Base-by-base conservation (phyloP, 64 coral and sea anemone species). In the Montipora efflorescens region DNA sequence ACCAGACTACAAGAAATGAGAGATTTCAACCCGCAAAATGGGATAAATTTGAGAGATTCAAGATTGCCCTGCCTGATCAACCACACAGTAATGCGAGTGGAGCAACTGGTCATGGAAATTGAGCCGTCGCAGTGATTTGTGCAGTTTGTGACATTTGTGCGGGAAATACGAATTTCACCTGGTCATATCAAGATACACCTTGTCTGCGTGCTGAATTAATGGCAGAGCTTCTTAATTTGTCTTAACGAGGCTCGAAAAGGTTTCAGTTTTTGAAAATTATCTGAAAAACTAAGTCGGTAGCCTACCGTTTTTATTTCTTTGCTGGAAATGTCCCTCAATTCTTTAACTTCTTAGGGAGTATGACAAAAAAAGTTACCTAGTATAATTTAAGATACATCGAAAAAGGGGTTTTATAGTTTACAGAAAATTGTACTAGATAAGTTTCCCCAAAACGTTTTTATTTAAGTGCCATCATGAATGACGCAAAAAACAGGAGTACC, bases 21-120 rank as follows among this genome's bases (percentile, higher is more conserved):
- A 73, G 22, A 28, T 28, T 23, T 73, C 21, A 73, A 20, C 22
- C 69, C 9, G 19, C 69, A 0, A 72, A 72, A 72, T 72, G 69
- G 69, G 22, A 72, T 28, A 72, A 64, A 64, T 64, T 72, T n/a
- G 14, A 72, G 22, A 72, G 69, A 72, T 72, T 72, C 22, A 72
- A 72, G 69, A 10, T 72, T 72, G 69, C 69, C 22, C 20, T 72
- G 69, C 69, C 69, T 22, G 69, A 72, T 72, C 69, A 72, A 72
- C 69, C 69, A 22, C 69, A 69, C 12, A 20, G 14, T 20, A 69
- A 69, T 20, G 52, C 10, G 6, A 57, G 52, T 57, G 52, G 52
- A 57, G 66, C 2, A 72, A 72, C 69, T 72, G 69, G 69, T 72
- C 22, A 20, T 72, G 69, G 69, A 72, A 72, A 0, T 28, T 72